phyloP scores from a whole-genome alignment of 2,888 invertebrate species.

The Cerastis leucographa region DNA sequence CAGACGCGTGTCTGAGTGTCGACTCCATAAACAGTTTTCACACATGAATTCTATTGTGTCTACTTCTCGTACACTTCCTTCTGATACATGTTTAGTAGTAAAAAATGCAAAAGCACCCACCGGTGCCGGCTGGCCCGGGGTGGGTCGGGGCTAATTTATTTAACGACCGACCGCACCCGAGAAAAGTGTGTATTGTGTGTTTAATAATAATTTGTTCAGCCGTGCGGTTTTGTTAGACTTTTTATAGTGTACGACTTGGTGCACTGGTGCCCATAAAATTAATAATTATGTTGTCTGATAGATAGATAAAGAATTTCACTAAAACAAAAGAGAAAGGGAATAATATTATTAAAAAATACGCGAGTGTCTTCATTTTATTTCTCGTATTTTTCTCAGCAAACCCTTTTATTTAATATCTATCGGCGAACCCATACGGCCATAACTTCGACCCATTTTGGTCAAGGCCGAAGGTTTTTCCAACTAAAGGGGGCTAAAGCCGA shows the following conservation, averaged over 20 bases:
- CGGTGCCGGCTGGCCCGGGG: constrained; percentile 40
- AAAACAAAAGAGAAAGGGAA: neutral
- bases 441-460: too few species aligned
- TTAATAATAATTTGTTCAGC: constrained; percentile 66
- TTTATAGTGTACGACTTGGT: constrained; percentile 14
- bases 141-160: constrained; percentile 65
- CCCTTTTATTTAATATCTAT: too few species aligned
- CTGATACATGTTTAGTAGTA: constrained; percentile 39
- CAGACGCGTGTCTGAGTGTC: neutral
- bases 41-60: neutral
- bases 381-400: too few species aligned
- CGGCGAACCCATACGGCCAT: too few species aligned
- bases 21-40: neutral
- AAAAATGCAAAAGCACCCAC: constrained; percentile 56
- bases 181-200: constrained; percentile 62
- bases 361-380: too few species aligned
- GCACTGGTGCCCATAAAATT: neutral
- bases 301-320: neutral
- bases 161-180: constrained; percentile 49
- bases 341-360: too few species aligned
- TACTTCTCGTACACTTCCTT: neutral
- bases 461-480: too few species aligned
- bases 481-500: too few species aligned
- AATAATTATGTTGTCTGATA: neutral
- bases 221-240: constrained; percentile 9